phyloP scores from a whole-genome alignment of 53 echinoderm and acorn worm genomes.

The Apostichopus leukothele region DNA sequence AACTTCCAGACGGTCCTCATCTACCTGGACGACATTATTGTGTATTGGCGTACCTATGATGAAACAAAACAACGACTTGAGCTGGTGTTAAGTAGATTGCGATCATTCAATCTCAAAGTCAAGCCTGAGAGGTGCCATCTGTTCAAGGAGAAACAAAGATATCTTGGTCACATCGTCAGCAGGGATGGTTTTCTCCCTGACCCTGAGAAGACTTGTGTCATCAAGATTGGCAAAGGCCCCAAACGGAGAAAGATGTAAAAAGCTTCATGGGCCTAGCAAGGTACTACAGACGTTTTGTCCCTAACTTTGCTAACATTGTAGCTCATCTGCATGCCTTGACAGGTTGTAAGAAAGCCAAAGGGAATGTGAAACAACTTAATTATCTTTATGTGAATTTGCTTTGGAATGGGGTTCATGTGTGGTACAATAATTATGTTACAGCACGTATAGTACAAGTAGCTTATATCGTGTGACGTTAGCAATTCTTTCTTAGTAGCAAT shows the following conservation, averaged over 20 bases:
- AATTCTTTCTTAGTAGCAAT: too few species aligned
- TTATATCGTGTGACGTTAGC: too few species aligned
- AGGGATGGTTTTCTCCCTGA: slow-evolving; percentile 52
- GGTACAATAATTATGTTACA: too few species aligned
- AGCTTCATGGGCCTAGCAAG: slow-evolving; percentile 55
- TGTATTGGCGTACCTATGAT: slow-evolving; percentile 62
- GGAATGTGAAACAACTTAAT: too few species aligned
- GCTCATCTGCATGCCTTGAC: slow-evolving; percentile 51
- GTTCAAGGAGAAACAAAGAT: slow-evolving; percentile 50
- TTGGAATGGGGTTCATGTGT: too few species aligned
- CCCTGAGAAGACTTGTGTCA: slow-evolving; percentile 56
- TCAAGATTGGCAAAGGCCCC: slow-evolving; percentile 48
- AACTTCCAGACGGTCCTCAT: slow-evolving; percentile 59
- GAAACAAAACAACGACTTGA: slow-evolving; percentile 57
- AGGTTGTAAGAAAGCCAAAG: slow-evolving; percentile 52
- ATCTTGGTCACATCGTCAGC: slow-evolving; percentile 55
- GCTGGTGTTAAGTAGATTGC: slow-evolving; percentile 57
- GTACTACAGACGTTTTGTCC: slow-evolving; percentile 58
- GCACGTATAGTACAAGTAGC: too few species aligned
- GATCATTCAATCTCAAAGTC: slow-evolving; percentile 54
- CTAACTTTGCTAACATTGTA: slow-evolving; percentile 53
- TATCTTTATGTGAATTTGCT: too few species aligned
- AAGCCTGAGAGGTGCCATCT: slow-evolving; percentile 65
- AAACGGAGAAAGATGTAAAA: slow-evolving; percentile 45
- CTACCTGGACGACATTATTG: slow-evolving; percentile 71